Evolutionary conservation across 2,797 vertebrate genomes (phyloP).

Genomic region (Huso huso): DNA sequence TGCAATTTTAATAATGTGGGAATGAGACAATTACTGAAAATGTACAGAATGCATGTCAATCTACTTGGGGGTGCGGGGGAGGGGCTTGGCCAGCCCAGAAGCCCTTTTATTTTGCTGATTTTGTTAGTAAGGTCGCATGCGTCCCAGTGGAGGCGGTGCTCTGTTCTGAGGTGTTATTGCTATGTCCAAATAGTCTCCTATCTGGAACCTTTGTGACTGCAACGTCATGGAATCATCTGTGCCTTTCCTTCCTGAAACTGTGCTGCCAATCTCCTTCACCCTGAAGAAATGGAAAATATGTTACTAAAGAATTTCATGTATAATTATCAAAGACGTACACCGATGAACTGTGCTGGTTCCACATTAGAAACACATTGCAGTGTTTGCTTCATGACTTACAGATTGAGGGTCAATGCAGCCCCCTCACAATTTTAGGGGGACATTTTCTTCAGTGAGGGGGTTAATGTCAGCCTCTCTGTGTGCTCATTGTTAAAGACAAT

Average conservation of each 20-base stretch:
- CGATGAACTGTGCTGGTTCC: too few species aligned
- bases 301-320: too few species aligned
- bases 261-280: constrained; percentile 92
- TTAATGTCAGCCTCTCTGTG: too few species aligned
- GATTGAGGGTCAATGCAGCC: too few species aligned
- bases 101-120: not conserved
- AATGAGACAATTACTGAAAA: not conserved
- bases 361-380: too few species aligned
- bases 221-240: constrained; percentile 91
- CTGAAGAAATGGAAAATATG: constrained; percentile 41
- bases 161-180: constrained; percentile 92
- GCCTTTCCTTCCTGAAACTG: constrained; percentile 88
- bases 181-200: constrained; percentile 95
- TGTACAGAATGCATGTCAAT: not conserved
- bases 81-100: not conserved
- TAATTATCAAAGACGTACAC: too few species aligned
- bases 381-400: too few species aligned
- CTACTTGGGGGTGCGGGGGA: not conserved
- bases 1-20: too few species aligned
- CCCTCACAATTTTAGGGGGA: too few species aligned
- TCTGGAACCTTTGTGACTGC: constrained; percentile 96
- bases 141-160: constrained; percentile 72
- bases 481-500: too few species aligned
- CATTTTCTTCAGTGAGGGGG: too few species aligned
- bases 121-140: constrained; percentile 87